Evolutionary conservation across 2,888 invertebrate genomes (phyloP).

Genomic region (Hypena proboscidalis): DNA sequence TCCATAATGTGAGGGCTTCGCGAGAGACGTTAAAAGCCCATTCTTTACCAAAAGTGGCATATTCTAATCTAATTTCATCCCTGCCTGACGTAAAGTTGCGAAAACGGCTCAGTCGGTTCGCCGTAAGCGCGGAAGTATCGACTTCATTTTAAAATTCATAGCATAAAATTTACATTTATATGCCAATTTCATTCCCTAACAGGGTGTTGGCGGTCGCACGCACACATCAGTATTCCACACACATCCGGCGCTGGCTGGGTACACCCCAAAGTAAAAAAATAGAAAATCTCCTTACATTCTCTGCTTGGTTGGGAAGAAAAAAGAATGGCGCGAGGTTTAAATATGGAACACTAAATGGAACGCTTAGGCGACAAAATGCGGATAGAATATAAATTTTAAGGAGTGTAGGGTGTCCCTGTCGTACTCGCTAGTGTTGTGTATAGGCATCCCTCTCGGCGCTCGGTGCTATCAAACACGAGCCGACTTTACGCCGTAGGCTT

Average conservation of each 20-base stretch:
- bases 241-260: slow-evolving; percentile 64
- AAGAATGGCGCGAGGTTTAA: slow-evolving; percentile 80
- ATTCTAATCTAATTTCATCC: slow-evolving; percentile 82
- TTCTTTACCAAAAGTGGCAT: slow-evolving; percentile 70
- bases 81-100: slow-evolving; percentile 67
- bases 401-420: slow-evolving; percentile 67
- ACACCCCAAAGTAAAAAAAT: slow-evolving; percentile 72
- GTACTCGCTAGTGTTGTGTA: slow-evolving; percentile 43
- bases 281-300: slow-evolving; percentile 75
- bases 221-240: slow-evolving; percentile 83
- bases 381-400: slow-evolving; percentile 85
- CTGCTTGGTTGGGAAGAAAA: slow-evolving; percentile 72
- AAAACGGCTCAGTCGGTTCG: slow-evolving; percentile 65
- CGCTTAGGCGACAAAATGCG: slow-evolving; percentile 86
- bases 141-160: slow-evolving; percentile 85
- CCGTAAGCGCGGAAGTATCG: slow-evolving; percentile 80
- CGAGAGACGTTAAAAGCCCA: slow-evolving; percentile 65
- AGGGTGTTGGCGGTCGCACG: slow-evolving; percentile 79
- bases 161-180: slow-evolving; percentile 86
- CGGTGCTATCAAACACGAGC: slow-evolving; percentile 74
- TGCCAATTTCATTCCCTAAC: slow-evolving; percentile 85
- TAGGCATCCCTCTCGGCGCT: slow-evolving; percentile 60
- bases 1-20: slow-evolving; percentile 23
- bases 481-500: slow-evolving; percentile 81
- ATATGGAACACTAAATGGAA: slow-evolving; percentile 86